Percentiles rank a stretch among this genome's conserved stretches.
These are phyloP conservation scores for Toxotes lorentzi DNA, from an alignment of 2,797 vertebrate genomes.

Conservation along the genomic window DNA sequence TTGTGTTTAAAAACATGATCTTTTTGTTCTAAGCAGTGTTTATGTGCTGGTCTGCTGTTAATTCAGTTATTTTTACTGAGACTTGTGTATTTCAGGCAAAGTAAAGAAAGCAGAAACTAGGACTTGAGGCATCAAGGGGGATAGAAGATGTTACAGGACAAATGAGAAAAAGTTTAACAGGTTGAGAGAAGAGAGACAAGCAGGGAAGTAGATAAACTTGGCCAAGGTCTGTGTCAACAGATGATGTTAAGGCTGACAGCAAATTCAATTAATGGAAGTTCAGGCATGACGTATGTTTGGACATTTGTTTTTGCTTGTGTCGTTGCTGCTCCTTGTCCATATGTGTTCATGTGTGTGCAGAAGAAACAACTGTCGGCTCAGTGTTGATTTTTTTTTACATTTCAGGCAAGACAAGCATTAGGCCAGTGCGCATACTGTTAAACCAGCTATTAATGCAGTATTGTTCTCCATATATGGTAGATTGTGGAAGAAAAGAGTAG, in stretches of 20 bases:
- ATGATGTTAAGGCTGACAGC: constrained; percentile 61
- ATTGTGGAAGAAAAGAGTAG: not conserved
- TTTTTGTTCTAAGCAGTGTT: not conserved
- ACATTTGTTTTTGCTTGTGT: constrained; percentile 80
- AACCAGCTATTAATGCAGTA: constrained; percentile 25
- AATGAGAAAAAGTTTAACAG: constrained; percentile 10
- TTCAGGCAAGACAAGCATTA: constrained; percentile 38
- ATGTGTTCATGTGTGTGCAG: constrained; percentile 26
- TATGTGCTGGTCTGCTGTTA: not conserved
- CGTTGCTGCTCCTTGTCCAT: constrained; percentile 29
- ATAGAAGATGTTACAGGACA: not conserved
- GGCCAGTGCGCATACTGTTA: constrained; percentile 30
- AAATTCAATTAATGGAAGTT: constrained; percentile 71
- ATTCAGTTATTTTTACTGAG: not conserved
- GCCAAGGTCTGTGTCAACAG: constrained; percentile 71
- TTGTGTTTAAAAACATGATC: not conserved
- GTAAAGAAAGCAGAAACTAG: not conserved
- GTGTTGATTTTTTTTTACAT: constrained; percentile 46
- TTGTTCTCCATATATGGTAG: constrained; percentile 24
- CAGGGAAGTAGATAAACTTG: constrained; percentile 54
- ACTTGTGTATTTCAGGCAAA: constrained; percentile 26
- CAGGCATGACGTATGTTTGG: constrained; percentile 81
- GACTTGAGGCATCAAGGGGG: not conserved
- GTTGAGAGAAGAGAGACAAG: constrained; percentile 24
- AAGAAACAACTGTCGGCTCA: constrained; percentile 42